Evolutionary conservation across 2,113 vertebrate species (phyloP).

Genomic region (Pimephales promelas): DNA sequence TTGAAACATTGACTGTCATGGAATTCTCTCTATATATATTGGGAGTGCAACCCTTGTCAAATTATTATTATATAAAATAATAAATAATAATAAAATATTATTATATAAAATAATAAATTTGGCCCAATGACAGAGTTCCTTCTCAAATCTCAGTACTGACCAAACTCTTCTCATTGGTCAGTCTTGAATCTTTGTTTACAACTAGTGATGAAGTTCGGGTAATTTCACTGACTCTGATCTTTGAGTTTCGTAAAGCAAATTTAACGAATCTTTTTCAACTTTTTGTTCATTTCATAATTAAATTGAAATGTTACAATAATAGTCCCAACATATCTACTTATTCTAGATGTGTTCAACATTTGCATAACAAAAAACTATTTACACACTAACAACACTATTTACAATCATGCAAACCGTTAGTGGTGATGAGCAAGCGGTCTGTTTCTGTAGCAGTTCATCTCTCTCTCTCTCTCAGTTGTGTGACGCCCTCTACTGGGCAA

Average conservation of each 20-base stretch:
- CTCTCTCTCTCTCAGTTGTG: not conserved
- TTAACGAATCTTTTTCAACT: too few relatives aligned
- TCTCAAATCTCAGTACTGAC: not conserved
- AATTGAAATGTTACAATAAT: too few relatives aligned
- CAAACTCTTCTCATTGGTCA: not conserved
- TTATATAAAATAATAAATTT: too few relatives aligned
- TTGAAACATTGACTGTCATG: not conserved
- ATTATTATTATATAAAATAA: not conserved
- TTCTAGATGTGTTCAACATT: too few relatives aligned
- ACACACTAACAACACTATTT: too few relatives aligned
- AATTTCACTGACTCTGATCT: not conserved
- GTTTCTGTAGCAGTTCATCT: not conserved
- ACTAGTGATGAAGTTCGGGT: too few relatives aligned
- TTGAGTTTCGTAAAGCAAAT: too few relatives aligned
- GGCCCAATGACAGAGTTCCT: not conserved
- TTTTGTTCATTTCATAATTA: too few relatives aligned
- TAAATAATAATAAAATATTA: too few relatives aligned
- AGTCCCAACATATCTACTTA: too few relatives aligned
- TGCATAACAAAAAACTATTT: too few relatives aligned
- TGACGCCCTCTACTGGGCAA: conserved; percentile 5
- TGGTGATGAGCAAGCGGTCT: not conserved
- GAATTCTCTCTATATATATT: not conserved
- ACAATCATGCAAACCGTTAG: too few relatives aligned
- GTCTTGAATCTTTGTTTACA: not conserved
- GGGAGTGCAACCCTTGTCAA: not conserved